These are phyloP conservation scores for Zeus faber DNA, from an alignment of 2,113 vertebrate species.

Conservation along the genomic window DNA sequence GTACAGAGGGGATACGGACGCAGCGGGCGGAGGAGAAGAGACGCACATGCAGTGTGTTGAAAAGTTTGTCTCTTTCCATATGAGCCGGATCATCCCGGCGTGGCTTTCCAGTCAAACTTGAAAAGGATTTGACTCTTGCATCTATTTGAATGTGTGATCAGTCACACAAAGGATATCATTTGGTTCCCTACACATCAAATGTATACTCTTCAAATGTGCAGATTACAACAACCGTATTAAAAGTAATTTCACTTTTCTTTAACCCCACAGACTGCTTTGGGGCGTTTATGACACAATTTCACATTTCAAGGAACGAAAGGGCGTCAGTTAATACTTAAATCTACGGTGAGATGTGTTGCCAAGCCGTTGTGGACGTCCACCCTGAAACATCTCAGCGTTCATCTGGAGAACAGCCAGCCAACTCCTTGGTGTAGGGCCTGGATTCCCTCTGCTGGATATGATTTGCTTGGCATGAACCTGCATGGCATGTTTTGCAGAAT, in stretches of 20 bases:
- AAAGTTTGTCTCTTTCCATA: too few species aligned
- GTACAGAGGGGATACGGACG: too few species aligned
- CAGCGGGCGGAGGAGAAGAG: too few species aligned
- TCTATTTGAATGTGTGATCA: neutral
- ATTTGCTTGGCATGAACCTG: slow-evolving; percentile 52
- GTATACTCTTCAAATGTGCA: too few species aligned
- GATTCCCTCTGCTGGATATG: slow-evolving; percentile 24
- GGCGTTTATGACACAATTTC: neutral
- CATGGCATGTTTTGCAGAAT: too few species aligned
- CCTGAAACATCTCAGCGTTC: slow-evolving; percentile 16
- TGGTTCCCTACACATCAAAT: neutral
- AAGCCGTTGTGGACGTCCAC: slow-evolving; percentile 43
- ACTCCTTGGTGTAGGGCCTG: slow-evolving; percentile 16
- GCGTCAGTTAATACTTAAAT: too few species aligned
- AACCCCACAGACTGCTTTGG: too few species aligned
- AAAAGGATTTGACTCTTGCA: neutral
- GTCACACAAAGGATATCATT: neutral
- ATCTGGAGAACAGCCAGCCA: slow-evolving; percentile 5
- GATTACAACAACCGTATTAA: too few species aligned
- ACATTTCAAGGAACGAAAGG: too few species aligned
- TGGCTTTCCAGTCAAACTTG: neutral
- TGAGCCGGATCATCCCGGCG: neutral
- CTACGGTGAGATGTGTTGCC: slow-evolving; percentile 7
- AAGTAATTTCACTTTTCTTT: too few species aligned
- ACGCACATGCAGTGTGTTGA: too few species aligned